Evolutionary conservation across 1,140 invertebrate species (phyloP).

Genomic region (Myzus persicae): DNA sequence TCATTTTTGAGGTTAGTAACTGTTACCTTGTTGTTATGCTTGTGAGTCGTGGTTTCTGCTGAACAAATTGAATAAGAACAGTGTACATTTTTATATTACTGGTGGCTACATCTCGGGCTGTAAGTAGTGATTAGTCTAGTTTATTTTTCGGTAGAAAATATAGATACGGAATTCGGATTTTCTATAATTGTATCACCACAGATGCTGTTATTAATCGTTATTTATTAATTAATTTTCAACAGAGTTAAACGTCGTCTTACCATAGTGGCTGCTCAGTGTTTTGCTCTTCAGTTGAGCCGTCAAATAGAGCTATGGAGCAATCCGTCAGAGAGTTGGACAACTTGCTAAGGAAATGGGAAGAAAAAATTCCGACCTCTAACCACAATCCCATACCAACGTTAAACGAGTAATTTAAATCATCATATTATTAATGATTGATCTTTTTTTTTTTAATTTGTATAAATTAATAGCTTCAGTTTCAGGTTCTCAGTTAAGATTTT

Average conservation of each 20-base stretch:
- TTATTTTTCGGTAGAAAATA: neutral
- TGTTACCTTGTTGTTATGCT: neutral
- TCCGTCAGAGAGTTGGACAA: slow-evolving; percentile 70
- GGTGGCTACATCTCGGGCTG: neutral
- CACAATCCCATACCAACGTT: slow-evolving; percentile 76
- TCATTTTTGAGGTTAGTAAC: too few species aligned
- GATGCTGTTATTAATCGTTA: neutral
- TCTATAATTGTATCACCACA: neutral
- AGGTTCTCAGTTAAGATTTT: neutral
- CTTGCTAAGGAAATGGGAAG: slow-evolving; percentile 77
- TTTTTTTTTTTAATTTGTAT: neutral
- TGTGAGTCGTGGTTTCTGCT: neutral
- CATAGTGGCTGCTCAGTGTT: neutral
- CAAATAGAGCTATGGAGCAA: neutral
- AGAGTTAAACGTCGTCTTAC: neutral
- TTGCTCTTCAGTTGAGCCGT: too few species aligned
- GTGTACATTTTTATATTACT: neutral
- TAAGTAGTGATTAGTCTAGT: neutral
- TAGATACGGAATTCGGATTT: neutral
- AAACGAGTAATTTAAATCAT: slow-evolving; percentile 54
- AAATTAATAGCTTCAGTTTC: neutral
- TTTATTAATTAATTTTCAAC: neutral
- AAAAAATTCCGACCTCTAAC: slow-evolving; percentile 70
- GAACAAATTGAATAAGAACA: neutral
- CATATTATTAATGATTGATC: neutral